Percentiles rank a stretch among this genome's conserved stretches.
These are phyloP conservation scores for Anser brachyrhynchus DNA, from an alignment of 2,113 vertebrate genomes.

Conservation along the genomic window DNA sequence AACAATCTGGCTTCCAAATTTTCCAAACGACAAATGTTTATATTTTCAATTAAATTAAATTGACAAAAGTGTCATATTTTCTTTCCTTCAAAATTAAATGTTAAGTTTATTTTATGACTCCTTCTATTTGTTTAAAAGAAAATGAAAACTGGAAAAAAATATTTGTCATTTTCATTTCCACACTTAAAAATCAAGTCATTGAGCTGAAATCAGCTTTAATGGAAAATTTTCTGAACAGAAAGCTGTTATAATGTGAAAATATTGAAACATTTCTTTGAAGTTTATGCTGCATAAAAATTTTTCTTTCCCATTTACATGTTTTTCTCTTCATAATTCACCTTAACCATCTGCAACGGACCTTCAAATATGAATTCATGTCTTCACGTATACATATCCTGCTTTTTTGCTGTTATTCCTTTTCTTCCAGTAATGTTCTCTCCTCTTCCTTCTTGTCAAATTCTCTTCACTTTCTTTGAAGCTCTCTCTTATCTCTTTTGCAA, in stretches of 20 bases:
- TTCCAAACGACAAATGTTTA: not conserved
- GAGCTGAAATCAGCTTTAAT: not conserved
- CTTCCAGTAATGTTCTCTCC: not conserved
- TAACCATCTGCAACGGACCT: not conserved
- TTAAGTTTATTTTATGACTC: not conserved
- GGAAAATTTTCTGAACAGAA: not conserved
- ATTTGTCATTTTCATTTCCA: not conserved
- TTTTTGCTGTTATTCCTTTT: not conserved
- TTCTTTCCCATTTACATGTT: not conserved
- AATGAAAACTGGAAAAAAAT: not conserved
- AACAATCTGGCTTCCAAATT: not conserved
- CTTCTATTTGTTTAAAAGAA: not conserved
- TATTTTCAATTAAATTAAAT: not conserved
- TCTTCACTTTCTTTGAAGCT: not conserved
- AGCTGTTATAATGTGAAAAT: not conserved
- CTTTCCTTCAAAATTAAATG: not conserved
- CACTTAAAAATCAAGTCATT: not conserved
- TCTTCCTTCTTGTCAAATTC: not conserved
- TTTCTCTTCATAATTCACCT: not conserved
- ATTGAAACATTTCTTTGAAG: not conserved
- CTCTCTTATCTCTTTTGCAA: not conserved
- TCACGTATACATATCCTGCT: not conserved
- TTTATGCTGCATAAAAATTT: not conserved
- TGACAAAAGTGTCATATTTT: not conserved
- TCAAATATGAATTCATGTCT: not conserved